Conservation (phyloP, 2,797 vertebrate species). For the Bovichtus diacanthus region DNA sequence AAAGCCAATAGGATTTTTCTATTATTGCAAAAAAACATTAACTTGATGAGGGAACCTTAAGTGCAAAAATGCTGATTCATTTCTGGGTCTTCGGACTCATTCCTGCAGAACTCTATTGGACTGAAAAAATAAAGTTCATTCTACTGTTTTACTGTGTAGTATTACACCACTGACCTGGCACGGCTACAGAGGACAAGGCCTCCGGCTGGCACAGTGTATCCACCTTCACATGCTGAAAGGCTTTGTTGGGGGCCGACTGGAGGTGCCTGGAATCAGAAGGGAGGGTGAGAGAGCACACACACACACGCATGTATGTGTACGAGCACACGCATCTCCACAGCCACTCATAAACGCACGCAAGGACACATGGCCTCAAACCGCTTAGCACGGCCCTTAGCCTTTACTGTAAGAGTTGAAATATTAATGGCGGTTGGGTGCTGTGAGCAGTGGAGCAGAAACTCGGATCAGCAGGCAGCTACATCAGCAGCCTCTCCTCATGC, state of each 20-base stretch:
- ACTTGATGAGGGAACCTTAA: too few relatives aligned
- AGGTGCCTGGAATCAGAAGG: conserved; percentile 87
- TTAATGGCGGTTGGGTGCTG: conserved; percentile 66
- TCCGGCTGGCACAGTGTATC: conserved; percentile 95
- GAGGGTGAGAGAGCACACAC: conserved; percentile 17
- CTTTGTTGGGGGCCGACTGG: conserved; percentile 91
- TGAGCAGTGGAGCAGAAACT: conserved; percentile 66
- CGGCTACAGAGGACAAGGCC: conserved; percentile 89
- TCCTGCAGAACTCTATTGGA: too few relatives aligned
- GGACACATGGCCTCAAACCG: conserved; percentile 27
- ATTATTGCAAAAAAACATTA: too few relatives aligned
- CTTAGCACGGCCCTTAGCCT: conserved; percentile 52
- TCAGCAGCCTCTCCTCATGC: conserved; percentile 58
- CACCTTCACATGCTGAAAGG: conserved; percentile 97
- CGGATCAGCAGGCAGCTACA: conserved; percentile 59
- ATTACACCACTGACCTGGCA: conserved; percentile 89
- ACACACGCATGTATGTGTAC: background rate
- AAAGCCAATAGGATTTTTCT: too few relatives aligned
- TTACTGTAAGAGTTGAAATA: conserved; percentile 79
- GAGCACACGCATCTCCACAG: background rate
- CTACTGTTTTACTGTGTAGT: background rate
- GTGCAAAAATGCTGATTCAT: too few relatives aligned
- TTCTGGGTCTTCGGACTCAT: too few relatives aligned
- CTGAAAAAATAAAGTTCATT: background rate
- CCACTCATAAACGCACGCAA: background rate